Evolutionary conservation across 2,888 invertebrate species (phyloP).

Genomic region (Sphaeridia pumilis): DNA sequence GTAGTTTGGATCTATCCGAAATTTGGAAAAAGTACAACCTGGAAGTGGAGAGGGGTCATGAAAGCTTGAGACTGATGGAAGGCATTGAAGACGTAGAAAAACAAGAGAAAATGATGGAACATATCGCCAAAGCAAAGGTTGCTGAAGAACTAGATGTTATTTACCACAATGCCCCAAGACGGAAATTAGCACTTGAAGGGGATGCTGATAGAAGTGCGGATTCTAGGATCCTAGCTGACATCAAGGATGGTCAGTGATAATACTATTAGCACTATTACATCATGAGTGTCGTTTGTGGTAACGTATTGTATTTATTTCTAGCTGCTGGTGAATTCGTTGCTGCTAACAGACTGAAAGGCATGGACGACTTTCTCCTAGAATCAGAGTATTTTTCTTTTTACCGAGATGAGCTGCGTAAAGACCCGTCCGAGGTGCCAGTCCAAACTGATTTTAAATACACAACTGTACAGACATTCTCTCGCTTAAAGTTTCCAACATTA

Average conservation of each 20-base stretch:
- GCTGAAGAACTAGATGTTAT: constrained; percentile 37
- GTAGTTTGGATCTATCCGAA: constrained; percentile 20
- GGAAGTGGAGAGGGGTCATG: constrained; percentile 5
- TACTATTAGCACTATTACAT: too few species aligned
- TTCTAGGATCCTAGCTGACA: constrained; percentile 18
- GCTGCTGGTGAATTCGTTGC: constrained; percentile 58
- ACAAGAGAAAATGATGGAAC: constrained; percentile 37
- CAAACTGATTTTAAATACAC: constrained; percentile 14
- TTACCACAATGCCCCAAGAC: constrained; percentile 36
- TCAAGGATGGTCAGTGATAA: constrained; percentile 22
- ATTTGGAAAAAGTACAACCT: constrained; percentile 21
- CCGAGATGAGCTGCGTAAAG: not conserved
- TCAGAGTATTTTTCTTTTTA: constrained; percentile 28
- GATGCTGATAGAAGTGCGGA: not conserved
- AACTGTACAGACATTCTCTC: constrained; percentile 7
- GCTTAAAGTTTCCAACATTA: constrained; percentile 59
- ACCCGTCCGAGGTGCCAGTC: not conserved
- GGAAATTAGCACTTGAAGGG: constrained; percentile 15
- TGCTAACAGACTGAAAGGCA: constrained; percentile 65
- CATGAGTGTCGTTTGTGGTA: too few species aligned
- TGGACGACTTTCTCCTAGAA: constrained; percentile 38
- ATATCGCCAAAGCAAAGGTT: constrained; percentile 36
- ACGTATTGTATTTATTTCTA: too few species aligned
- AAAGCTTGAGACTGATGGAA: constrained; percentile 29
- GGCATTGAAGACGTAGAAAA: constrained; percentile 31